Percentiles rank a stretch among this genome's conserved stretches.
Conservation (phyloP, 2,113 vertebrate species). For the Vulpes vulpes region DNA sequence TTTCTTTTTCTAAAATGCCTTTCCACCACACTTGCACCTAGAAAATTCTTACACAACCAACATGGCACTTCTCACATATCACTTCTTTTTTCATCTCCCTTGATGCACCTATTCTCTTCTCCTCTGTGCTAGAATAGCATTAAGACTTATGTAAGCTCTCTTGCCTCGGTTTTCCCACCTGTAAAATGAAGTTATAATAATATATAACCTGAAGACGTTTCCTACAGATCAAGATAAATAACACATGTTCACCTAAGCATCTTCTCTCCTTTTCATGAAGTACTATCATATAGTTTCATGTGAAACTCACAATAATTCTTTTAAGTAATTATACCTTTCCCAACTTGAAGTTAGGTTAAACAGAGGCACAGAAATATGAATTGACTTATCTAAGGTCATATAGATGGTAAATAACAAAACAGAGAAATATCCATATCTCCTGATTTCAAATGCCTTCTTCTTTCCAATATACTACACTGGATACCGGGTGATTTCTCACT, state of each 20-base stretch:
- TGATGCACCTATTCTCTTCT: not conserved
- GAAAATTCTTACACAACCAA: not conserved
- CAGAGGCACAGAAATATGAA: not conserved
- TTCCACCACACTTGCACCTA: not conserved
- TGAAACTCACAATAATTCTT: not conserved
- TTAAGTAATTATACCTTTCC: not conserved
- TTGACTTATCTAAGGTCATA: not conserved
- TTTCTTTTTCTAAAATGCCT: not conserved
- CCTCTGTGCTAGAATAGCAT: not conserved
- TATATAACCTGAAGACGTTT: not conserved
- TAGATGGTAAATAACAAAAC: not conserved
- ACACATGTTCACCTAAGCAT: not conserved
- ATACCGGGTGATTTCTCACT: not conserved
- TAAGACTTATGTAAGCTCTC: not conserved
- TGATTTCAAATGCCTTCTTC: not conserved
- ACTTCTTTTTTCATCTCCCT: not conserved
- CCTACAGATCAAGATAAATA: not conserved
- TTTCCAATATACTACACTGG: not conserved
- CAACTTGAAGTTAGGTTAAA: constrained; percentile 45
- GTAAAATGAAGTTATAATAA: not conserved
- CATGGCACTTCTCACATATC: not conserved
- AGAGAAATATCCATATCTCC: constrained; percentile 4
- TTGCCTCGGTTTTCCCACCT: constrained; percentile 24
- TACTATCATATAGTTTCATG: not conserved
- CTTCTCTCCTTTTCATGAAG: constrained; percentile 30